A percentile compares a stretch with the other conserved stretches of the same genome.
Conservation (phyloP, 2,888 invertebrate species). For the Drosophila longiperda region DNA sequence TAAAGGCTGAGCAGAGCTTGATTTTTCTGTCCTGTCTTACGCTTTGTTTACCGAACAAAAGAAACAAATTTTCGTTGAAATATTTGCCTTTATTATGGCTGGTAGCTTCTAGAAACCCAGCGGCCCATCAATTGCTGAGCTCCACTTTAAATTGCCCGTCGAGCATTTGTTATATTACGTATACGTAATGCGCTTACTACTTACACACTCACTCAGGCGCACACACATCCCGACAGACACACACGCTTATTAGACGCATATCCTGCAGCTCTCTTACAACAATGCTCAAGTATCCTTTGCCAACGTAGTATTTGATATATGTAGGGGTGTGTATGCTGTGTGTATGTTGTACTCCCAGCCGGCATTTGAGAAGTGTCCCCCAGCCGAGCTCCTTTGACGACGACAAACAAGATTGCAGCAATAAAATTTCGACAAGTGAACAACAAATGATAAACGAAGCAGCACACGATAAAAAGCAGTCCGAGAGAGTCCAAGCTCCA, state of each 20-base stretch:
- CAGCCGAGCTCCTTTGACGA: slow-evolving; percentile 66
- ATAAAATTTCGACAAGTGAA: slow-evolving; percentile 82
- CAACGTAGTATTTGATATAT: slow-evolving; percentile 38
- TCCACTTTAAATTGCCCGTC: slow-evolving; percentile 57
- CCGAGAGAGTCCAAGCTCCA: slow-evolving; percentile 22
- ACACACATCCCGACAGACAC: slow-evolving; percentile 2
- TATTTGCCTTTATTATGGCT: slow-evolving; percentile 55
- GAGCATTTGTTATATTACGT: slow-evolving; percentile 60
- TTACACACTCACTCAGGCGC: slow-evolving; percentile 29
- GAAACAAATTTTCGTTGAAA: slow-evolving; percentile 56
- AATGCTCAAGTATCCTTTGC: slow-evolving; percentile 59
- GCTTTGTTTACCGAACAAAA: slow-evolving; percentile 40
- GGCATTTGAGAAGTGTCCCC: slow-evolving; percentile 51
- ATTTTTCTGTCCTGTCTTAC: slow-evolving; percentile 9
- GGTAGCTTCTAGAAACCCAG: slow-evolving; percentile 27
- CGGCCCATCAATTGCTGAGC: slow-evolving; percentile 27
- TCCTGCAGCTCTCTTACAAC: slow-evolving; percentile 65
- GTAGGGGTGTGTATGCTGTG: slow-evolving; percentile 1
- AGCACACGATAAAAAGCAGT: slow-evolving; percentile 71
- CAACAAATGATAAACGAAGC: slow-evolving; percentile 82
- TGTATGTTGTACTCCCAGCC: background rate
- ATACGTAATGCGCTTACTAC: slow-evolving; percentile 72
- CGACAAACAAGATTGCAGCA: slow-evolving; percentile 81
- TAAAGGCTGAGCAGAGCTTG: slow-evolving; percentile 35
- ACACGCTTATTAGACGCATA: slow-evolving; percentile 77